phyloP scores from a whole-genome alignment of 2,888 invertebrate species.

The Clepsis dumicolana region DNA sequence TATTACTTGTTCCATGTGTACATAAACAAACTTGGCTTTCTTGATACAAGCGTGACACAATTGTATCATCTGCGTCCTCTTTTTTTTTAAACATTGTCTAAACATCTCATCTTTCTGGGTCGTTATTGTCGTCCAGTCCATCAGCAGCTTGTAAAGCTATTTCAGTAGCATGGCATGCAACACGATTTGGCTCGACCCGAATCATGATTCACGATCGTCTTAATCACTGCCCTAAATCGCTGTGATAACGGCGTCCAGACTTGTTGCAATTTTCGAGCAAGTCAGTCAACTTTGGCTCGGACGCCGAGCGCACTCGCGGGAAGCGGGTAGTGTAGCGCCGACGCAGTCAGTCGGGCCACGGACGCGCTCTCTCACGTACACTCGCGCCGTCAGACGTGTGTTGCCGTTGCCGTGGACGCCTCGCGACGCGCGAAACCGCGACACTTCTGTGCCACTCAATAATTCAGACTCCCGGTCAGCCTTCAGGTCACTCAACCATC shows the following conservation, averaged over 20 bases:
- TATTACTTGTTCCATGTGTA: background rate
- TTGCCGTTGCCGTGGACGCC: conserved; percentile 28
- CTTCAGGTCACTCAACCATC: conserved; percentile 19
- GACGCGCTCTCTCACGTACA: conserved; percentile 55
- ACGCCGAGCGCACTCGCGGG: conserved; percentile 54
- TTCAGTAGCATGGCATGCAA: conserved; percentile 31
- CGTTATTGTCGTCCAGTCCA: background rate
- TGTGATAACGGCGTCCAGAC: conserved; percentile 55
- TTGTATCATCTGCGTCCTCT: background rate
- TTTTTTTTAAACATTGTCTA: background rate
- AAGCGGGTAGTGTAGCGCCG: conserved; percentile 18
- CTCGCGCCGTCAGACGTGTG: conserved; percentile 50
- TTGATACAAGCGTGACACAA: background rate
- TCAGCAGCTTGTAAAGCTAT: conserved; percentile 13
- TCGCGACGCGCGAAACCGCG: conserved; percentile 45
- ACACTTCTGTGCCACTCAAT: conserved; percentile 59
- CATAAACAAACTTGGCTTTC: background rate
- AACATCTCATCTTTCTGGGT: background rate
- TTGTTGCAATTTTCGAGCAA: conserved; percentile 61
- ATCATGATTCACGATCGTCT: conserved; percentile 41
- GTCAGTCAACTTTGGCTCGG: conserved; percentile 48
- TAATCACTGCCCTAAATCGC: conserved; percentile 42
- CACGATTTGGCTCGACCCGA: conserved; percentile 34
- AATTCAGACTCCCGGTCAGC: conserved; percentile 53
- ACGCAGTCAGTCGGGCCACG: conserved; percentile 62